These are phyloP conservation scores for Podarcis siculus DNA, from an alignment of 2,797 vertebrate genomes.

Conservation along the genomic window DNA sequence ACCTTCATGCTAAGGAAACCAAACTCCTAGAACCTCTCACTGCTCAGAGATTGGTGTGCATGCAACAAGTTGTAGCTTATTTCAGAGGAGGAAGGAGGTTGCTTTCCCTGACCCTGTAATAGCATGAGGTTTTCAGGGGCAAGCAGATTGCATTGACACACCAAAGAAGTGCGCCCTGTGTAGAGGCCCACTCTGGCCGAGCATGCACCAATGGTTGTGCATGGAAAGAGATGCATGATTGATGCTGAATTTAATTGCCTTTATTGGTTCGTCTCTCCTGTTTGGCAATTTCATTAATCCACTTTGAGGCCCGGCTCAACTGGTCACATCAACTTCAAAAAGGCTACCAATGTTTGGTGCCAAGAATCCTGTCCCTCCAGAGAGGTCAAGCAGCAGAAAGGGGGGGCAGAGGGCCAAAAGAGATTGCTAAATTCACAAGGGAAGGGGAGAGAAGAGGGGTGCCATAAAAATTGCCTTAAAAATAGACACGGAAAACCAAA, in stretches of 20 bases:
- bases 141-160: not conserved
- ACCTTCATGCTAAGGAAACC: too few relatives aligned
- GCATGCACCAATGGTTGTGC: not conserved
- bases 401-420: too few relatives aligned
- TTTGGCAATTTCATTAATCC: constrained; percentile 2
- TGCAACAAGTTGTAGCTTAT: not conserved
- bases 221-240: not conserved
- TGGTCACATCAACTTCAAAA: not conserved
- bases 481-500: too few relatives aligned
- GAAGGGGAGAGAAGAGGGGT: not conserved
- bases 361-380: not conserved
- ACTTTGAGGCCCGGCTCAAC: not conserved
- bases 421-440: not conserved
- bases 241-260: constrained; percentile 6
- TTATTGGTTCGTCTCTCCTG: not conserved
- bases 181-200: not conserved
- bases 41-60: too few relatives aligned
- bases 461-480: not conserved
- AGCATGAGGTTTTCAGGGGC: not conserved
- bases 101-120: not conserved
- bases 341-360: not conserved
- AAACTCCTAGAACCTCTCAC: too few relatives aligned
- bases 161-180: not conserved
- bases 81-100: not conserved
- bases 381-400: not conserved